Percentiles rank a stretch among this genome's conserved stretches.
Conservation (phyloP, 2,113 vertebrate species). For the Callionymus lyra region DNA sequence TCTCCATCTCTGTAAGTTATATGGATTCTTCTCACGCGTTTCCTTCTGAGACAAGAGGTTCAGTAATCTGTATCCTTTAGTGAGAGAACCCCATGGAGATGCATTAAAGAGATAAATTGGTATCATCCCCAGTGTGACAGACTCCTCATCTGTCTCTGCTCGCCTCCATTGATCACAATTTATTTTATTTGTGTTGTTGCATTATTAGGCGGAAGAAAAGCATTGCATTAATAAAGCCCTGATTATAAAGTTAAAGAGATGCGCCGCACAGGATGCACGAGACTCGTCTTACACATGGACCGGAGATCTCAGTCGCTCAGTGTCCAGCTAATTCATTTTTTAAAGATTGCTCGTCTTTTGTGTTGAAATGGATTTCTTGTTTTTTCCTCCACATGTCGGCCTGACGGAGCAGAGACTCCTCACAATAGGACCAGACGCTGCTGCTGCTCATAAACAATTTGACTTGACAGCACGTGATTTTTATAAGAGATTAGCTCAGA, state of each 20-base stretch:
- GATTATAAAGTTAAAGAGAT: conserved; percentile 70
- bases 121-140: conserved; percentile 72
- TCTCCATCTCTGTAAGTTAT: conserved; percentile 52
- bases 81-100: conserved; percentile 73
- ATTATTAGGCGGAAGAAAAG: conserved; percentile 71
- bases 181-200: conserved; percentile 75
- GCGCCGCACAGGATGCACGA: conserved; percentile 54
- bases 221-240: conserved; percentile 70
- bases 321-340: conserved; percentile 51
- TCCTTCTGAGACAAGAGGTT: conserved; percentile 61
- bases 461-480: too few species aligned
- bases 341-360: conserved; percentile 46
- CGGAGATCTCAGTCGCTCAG: conserved; percentile 44
- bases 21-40: conserved; percentile 65
- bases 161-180: conserved; percentile 75
- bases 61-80: conserved; percentile 74
- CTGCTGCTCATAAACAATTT: too few species aligned
- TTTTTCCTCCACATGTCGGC: conserved; percentile 17
- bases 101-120: conserved; percentile 80
- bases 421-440: not conserved
- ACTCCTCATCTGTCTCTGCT: conserved; percentile 75
- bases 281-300: conserved; percentile 42
- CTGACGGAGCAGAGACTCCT: conserved; percentile 17
- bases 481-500: too few species aligned
- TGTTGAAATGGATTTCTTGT: conserved; percentile 22